Evolutionary conservation across 2,113 vertebrate genomes (phyloP), one percentile per base, ranked within the genome.

Genomic region (Trinectes maculatus): DNA sequence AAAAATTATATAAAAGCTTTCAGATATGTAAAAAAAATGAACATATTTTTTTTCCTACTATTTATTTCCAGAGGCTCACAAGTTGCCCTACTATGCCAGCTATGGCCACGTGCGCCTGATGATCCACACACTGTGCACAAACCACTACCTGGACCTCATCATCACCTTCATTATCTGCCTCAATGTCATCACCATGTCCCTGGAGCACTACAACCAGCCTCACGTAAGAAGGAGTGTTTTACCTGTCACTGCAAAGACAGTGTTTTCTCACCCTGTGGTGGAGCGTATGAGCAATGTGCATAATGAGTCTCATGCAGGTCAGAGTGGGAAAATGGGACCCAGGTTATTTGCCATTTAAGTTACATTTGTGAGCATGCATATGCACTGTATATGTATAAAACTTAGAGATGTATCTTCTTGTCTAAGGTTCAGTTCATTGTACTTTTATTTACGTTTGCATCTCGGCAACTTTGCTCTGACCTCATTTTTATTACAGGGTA

Each of bases 151-250:
- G 94, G 97, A 99, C 91, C 96, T 99, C 91, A 98, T 98, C 90
- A 98, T 99, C 93, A 99, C 97, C 87, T 96, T 96, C 91, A 96
- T 98, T 92, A 99, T 99, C 93, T 96, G 95, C 87, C 94, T 99
- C 92, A 99, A 99, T 0, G 97, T 99, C 77, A 94, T 99, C 89
- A 99, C 97, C 74, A 99, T 99, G 97, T 98, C 97, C 63, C 89
- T 99, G 91, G 97, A 99, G 89, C 97, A 99, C 93, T 99, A 95
- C 92, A 95, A 94, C 79, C 97, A 99, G 44, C 97, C 96, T 73
- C 92, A 87, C 80, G 97, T 99, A 92, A 96, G 85, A 31, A 10
- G 21, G 13, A 26, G 16, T 47, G 25, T 33, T 73, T n/a, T 28
- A 11, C 21, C 36, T 56, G 26, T 29, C 9, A 58, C 39, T 9